Evolutionary conservation across 1,140 invertebrate species (phyloP), one percentile per base, ranked within the genome.

Genomic region (Whitmania pigra): DNA sequence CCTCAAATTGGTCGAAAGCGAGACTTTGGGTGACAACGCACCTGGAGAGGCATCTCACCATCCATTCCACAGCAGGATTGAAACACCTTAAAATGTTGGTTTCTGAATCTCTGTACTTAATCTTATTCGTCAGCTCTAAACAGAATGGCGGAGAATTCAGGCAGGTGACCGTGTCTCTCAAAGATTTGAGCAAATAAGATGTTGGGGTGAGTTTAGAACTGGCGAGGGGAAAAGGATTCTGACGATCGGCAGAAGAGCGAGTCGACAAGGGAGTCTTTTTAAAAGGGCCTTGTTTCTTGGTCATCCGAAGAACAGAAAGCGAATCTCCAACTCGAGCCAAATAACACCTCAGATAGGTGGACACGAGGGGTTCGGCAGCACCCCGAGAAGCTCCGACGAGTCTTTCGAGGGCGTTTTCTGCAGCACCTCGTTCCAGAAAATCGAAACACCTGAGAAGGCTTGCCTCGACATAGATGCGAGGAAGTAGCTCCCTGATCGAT

Each of bases 391-490:
- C 94, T 75, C 84, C 84, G 0, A 90, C 89, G 69, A 97, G 82
- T 74, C 94, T 86, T 20, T 84, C 79, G 15, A 97, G 80, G 27
- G 89, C 87, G 57, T 87, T 85, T 71, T 86, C 86, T 80, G 89
- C 90, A 81, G 93, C 89, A 66, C 86, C 85, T 76, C 85, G 83
- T 57, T 86, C 86, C 68, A 94, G 83, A 83, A 94, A 96, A 74
- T 86, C 87, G 77, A 94, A 95, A 70, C 92, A 94, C 79, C 90
- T 92, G 27, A 98, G 83, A 73, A 97, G 88, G 13, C 93, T 89
- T 84, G 93, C 89, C 86, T 97, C 94, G 74, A 97, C 88, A 82
- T 94, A 97, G 13, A 98, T 84, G 49, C 94, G 85, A n/a, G 94
- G 94, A 27, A 98, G 85, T 18, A 98, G 81, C 84, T 98, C 95